Base-by-base conservation (phyloP, 2,113 vertebrate genomes). In the Urocolius indicus region DNA sequence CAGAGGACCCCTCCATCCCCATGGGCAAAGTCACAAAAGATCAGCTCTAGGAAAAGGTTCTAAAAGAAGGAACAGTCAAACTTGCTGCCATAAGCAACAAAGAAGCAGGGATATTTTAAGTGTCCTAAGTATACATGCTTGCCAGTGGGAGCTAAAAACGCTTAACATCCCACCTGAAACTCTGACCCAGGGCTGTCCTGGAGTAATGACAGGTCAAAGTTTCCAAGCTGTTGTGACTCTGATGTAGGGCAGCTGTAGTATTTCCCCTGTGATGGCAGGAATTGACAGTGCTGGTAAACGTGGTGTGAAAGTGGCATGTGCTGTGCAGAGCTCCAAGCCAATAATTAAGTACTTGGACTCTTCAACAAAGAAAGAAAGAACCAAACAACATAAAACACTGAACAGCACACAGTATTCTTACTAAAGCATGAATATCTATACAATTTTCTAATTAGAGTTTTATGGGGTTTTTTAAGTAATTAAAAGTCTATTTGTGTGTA, bases 11-110 rank as follows among this genome's bases (percentile, higher is more conserved):
- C 36, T 80, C 22, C 22, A 46, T 30, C 41, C 62, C 51, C 38
- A 17, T 0, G 0, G 16, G 57, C 36, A 51, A 30, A 63, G n/a
- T 9, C n/a, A 72, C 2, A 1, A 38, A 11, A 49, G 41, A 83
- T 43, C 71, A 32, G 20, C 38, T 51, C 43, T 11, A 21, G 71
- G 48, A 87, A 59, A 45, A 52, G 8, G 16, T 32, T 46, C 62
- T 30, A 19, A 71, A 71, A 63, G 43, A 45, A 58, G n/a, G 43
- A 89, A 72, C 74, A 34, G 69, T 29, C 55, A 43, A 46, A 79
- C 16, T 72, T 7, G 1, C 65, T 77, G 59, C 38, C 57, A 32
- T 30, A 13, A n/a, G 27, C 52, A 54, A 13, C 32, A 72, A 62
- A 78, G 43, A 2, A 75, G 52, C 69, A 61, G 49, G 5, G 58